Evolutionary conservation across 2,888 invertebrate genomes (phyloP).

Genomic region (Barypeithes pellucidus): DNA sequence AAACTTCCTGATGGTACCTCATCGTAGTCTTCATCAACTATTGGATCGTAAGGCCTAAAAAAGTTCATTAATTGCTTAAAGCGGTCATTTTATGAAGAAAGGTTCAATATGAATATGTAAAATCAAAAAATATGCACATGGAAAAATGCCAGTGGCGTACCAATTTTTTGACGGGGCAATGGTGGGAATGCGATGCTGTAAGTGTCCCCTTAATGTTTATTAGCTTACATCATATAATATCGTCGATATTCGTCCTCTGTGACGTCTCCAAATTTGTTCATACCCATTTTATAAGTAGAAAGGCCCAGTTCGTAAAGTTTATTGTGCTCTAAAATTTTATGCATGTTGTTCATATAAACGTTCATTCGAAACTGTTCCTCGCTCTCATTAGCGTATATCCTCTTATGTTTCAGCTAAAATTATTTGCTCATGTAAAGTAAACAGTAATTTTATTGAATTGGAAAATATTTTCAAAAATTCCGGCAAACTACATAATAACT

Average conservation of each 20-base stretch:
- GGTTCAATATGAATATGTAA: no score
- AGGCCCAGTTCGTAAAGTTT: conserved; percentile 15
- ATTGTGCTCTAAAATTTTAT: conserved; percentile 21
- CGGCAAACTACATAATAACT: no score
- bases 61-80: no score
- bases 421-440: neutral
- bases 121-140: no score
- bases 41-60: neutral
- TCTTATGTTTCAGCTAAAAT: conserved; percentile 11
- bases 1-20: neutral
- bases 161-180: no score
- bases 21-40: neutral
- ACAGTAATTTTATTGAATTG: neutral
- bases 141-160: no score
- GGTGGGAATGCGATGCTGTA: no score
- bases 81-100: no score
- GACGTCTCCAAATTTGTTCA: conserved; percentile 26
- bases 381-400: neutral
- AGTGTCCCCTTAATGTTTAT: no score
- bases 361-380: conserved; percentile 8
- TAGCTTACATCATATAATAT: conserved; percentile 2
- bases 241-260: conserved; percentile 19
- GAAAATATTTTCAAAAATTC: no score
- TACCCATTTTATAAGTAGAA: conserved; percentile 10
- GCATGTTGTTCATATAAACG: conserved; percentile 19